Conservation (phyloP, 2,113 vertebrate species). For the Corynorhinus townsendii region DNA sequence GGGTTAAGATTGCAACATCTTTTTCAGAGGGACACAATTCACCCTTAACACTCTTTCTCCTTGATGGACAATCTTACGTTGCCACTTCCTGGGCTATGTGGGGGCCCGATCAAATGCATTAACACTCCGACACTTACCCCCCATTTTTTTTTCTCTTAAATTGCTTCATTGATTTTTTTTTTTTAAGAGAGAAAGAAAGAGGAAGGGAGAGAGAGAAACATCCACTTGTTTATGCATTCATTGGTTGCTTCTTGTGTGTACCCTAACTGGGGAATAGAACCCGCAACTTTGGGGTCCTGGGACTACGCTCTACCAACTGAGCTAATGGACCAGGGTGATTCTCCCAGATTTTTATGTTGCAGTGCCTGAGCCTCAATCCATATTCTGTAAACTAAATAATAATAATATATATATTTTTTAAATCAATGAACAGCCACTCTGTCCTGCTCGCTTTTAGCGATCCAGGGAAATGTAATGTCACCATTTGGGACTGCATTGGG, state of each 20-base stretch:
- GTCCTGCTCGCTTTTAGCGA: not conserved
- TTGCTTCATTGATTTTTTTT: not conserved
- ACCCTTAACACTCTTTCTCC: not conserved
- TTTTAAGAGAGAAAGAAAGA: not conserved
- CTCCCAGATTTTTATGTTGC: not conserved
- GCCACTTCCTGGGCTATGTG: not conserved
- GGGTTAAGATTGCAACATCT: not conserved
- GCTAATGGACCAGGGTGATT: not conserved
- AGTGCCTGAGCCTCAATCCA: not conserved
- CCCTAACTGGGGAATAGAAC: not conserved
- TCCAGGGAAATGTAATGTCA: not conserved
- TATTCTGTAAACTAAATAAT: not conserved
- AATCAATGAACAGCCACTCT: not conserved
- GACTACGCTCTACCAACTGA: not conserved
- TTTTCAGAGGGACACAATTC: not conserved
- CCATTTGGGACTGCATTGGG: not conserved
- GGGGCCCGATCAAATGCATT: not conserved
- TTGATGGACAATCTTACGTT: not conserved
- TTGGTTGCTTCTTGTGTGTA: not conserved
- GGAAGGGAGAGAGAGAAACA: not conserved
- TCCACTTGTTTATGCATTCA: not conserved
- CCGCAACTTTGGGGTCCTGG: not conserved
- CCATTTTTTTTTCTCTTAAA: not conserved
- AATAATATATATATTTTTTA: not conserved
- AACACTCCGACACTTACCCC: not conserved